Base-by-base conservation (phyloP, 2,797 vertebrate genomes). In the Mormyrops boulengeri region DNA sequence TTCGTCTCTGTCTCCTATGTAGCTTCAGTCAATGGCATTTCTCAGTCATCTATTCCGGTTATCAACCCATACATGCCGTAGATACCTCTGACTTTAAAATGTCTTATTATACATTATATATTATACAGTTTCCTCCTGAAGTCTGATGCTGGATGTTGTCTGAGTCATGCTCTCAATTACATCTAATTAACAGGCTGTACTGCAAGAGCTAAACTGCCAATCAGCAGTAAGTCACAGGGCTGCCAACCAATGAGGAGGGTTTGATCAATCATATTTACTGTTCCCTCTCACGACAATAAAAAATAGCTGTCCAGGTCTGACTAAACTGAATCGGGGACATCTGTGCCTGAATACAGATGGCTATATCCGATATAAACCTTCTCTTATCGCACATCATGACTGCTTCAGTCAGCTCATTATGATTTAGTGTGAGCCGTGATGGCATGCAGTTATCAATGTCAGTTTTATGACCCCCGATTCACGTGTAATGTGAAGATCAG, bases 401-500 rank as follows among this genome's bases (percentile, higher is more conserved):
- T 5, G 49, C 49, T n/a, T 26, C 44, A 66, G 47, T 44, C 60
- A 57, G 34, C 86, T 34, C 50, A 55, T 38, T 66, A 77, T 60
- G 62, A 88, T 90, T 88, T 82, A 80, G 86, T 50, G 44, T 17
- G 17, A 88, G 62, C 86, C 26, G 66, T 14, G 12, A 90, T 90
- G 62, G 22, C 14, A 11, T 52, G 50, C 38, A 60, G 89, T 47
- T 82, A 87, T 73, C 85, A 49, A 38, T 88, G 85, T 82, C 89
- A 49, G 12, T 88, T 88, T 44, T 17, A 14, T 47, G 89, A 90
- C 89, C 86, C 87, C 69, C n/a, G 22, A 57, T 80, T 57, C 49
- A 52, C 12, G 62, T 77, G 19, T 50, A 87, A 87, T 50, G 49
- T n/a, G 60, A 73, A 89, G 49, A 89, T 89, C 50, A 73, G 89